Base-by-base conservation (phyloP, 2,888 invertebrate species). In the Pandemis cinnamomeana region DNA sequence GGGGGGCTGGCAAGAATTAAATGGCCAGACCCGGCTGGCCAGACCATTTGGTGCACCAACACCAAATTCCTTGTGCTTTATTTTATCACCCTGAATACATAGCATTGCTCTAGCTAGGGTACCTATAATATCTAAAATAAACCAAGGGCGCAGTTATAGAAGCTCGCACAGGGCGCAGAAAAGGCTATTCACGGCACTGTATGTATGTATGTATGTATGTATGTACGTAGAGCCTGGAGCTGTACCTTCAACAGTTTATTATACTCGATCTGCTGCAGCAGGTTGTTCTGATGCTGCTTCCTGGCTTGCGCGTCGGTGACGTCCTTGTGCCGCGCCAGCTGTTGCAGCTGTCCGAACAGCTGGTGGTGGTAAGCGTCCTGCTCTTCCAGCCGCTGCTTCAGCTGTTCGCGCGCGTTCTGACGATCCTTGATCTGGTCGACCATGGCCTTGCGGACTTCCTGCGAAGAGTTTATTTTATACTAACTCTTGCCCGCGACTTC, bases 241-340 rank as follows among this genome's bases (percentile, higher is more conserved):
- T 74, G 55, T 71, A 92, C 93, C 88, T 92, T 92, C 53, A 93
- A 80, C n/a, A 87, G 71, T n/a, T 87, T 87, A 66, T 88, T 92
- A 67, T 93, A 92, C 44, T 89, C 87, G 0, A 92, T 92, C 80
- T 93, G 93, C 0, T 87, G 78, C 5, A 86, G 10, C 51, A 93
- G 67, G 3, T 90, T 79, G 2, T 75, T 72, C 77, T 91, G 90
- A 42, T 89, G 84, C 3, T 80, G 63, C 77, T 88, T 91, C 78
- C 85, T 82, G 0, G 70, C 77, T 67, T 86, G 83, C 0, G 87
- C 88, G 7, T 91, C 88, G 0, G 84, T 84, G 1, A 85, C 42
- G 6, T 86, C 77, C 75, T 86, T 88, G 58, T 89, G 82, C 0
- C 79, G 78, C 0, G 82, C 82, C 15, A 92, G 77, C 53, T 85